A percentile compares a stretch with the other conserved stretches of the same genome.
Conservation (phyloP, 2,797 vertebrate species). For the Hylomyscus alleni region DNA sequence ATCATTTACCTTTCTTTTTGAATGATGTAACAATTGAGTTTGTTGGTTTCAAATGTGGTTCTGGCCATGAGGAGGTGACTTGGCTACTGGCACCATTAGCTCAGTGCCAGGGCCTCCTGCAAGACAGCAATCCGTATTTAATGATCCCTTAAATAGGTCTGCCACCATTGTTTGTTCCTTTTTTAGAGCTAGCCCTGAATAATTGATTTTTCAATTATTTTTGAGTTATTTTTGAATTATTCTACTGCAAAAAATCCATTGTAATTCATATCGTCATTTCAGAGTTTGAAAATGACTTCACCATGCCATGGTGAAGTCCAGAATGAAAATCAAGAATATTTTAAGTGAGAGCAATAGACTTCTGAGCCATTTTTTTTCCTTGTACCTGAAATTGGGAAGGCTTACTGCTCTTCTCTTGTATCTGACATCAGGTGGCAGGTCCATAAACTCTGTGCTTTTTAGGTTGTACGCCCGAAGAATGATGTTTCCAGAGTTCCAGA, state of each 20-base stretch:
- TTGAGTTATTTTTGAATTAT: conserved; percentile 5
- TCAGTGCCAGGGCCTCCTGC: neutral
- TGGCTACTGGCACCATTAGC: neutral
- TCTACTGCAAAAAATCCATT: conserved; percentile 12
- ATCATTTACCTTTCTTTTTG: neutral
- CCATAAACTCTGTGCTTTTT: conserved; percentile 80
- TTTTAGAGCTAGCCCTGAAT: conserved; percentile 55
- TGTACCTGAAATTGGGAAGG: neutral
- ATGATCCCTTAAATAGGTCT: conserved; percentile 40
- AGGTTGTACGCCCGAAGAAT: conserved; percentile 72
- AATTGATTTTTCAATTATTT: conserved; percentile 36
- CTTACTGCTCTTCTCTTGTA: conserved; percentile 52
- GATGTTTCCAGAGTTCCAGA: conserved; percentile 71
- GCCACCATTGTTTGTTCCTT: conserved; percentile 47
- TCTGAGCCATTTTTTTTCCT: conserved; percentile 31
- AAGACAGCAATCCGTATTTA: neutral
- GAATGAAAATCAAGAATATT: conserved; percentile 45
- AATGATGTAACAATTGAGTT: conserved; percentile 6
- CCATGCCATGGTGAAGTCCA: neutral
- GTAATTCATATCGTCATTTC: conserved; percentile 15
- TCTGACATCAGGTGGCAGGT: conserved; percentile 9
- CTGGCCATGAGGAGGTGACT: neutral
- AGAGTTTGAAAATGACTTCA: conserved; percentile 24
- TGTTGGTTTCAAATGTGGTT: conserved; percentile 7
- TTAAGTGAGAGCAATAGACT: conserved; percentile 38